Evolutionary conservation across 2,797 vertebrate genomes (phyloP), one percentile per base, ranked within the genome.

Genomic region (Loris lydekkerianus): DNA sequence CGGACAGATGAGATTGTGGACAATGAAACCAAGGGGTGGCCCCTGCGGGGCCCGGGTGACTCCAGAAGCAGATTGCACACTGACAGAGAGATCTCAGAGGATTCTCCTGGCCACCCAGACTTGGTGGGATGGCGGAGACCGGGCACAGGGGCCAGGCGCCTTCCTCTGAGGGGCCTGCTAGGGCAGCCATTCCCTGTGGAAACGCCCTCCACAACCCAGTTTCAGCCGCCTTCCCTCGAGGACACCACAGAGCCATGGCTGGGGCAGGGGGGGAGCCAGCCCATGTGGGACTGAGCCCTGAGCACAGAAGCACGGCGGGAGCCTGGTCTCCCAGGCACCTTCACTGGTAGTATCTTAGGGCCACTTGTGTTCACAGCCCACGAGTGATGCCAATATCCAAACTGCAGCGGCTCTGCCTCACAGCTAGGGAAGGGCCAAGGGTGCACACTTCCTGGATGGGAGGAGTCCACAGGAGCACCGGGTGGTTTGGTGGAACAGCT

Each of bases 21-120:
- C 43, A 23, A 58, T 10, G 23, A 27, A 14, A 43, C 4, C 2
- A 18, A 70, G 6, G 0, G 7, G 10, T 4, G 17, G 37, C 7
- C 14, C 4, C 43, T 2, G 18, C 18, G 27, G 37, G 69, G 69
- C 53, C 53, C 10, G 29, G 31, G 23, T 27, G 29, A 43, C 15
- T 65, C 15, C 3, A 9, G 0, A 1, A 31, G 75, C 9, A 13
- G 11, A 23, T 10, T 0, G 23, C 23, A 10, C 0, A 0, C 2
- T n/a, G 23, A 29, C 17, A 29, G 40, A 14, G 0, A 15, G 49
- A 69, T 2, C 7, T 3, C 6, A 82, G 82, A 5, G 46, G 21
- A 18, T n/a, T 20, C n/a, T 31, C 17, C 31, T 2, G 5, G 1
- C 43, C 3, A 2, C 11, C 5, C 70, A 9, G 4, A 23, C 11